Evolutionary conservation across 2,113 vertebrate species (phyloP), one percentile per base, ranked within the genome.

Genomic region (Trachemys scripta): DNA sequence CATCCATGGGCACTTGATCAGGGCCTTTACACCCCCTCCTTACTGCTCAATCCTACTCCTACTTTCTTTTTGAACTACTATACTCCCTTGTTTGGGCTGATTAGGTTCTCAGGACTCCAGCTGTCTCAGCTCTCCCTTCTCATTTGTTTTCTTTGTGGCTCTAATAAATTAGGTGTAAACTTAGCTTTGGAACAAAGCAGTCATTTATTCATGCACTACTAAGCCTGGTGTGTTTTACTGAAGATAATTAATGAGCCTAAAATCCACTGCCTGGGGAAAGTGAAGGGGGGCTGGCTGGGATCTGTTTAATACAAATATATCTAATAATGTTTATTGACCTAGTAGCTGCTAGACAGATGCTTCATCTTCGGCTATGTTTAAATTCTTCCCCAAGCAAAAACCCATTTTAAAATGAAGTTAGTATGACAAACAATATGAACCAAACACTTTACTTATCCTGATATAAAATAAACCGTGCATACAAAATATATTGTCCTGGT

Each of bases 321-420:
- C 93, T 94, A 69, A 49, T 1, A 75, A 54, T 96, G 96, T 95
- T 97, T 97, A 93, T 94, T 92, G 95, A 54, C 91, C 22, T 5
- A 85, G 82, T 90, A 84, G 31, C 22, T 87, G 84, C 38, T 94
- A 35, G 1, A 94, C 93, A 94, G 88, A 93, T 88, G 90, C 92
- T 96, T 89, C 89, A 13, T 96, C 91, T 95, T 93, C 14, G 87
- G 91, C 92, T 93, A 12, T 29, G 84, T 92, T 96, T 92, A 94
- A 96, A 91, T 97, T 92, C 92, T 94, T 91, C 94, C 88, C 90
- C 53, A 51, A 94, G 92, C 93, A 96, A 97, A 90, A 78, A 47
- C 11, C 42, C 13, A 78, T 27, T 78, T 78, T 45, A 78, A 47
- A 78, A 47, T 78, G 45, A 12, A 29, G 42, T 13, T 27, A 78